Base-by-base conservation (phyloP, 2,888 invertebrate species). In the Monochamus alternatus region DNA sequence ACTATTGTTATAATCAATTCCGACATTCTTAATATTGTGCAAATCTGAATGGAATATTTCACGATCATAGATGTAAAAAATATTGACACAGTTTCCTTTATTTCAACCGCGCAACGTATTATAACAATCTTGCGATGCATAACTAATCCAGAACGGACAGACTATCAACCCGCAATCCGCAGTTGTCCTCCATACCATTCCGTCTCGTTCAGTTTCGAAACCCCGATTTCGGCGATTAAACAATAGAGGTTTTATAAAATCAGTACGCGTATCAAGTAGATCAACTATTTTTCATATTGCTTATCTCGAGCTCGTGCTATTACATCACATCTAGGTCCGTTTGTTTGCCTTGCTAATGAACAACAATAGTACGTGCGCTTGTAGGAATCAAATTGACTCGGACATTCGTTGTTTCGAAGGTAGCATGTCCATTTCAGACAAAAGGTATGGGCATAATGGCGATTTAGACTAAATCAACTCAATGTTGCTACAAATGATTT, bases 311-410 rank as follows among this genome's bases (percentile, higher is more conserved):
- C 60, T 22, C 12, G 43, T 47, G 44, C 47, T 22, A 60, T 69
- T 69, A 60, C 69, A 44, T 69, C 60, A 69, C 47, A 69, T 69
- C 60, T 68, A 52, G 58, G 47, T 60, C 51, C 43, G 12, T 22
- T 38, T 22, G 32, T 51, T 43, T 59, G 68, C 22, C 38, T 14
- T 43, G 58, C 38, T 69, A 59, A 59, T 47, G 68, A 69, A 58
- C 44, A 55, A 55, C 31, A 31, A 14, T 72, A 51, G 74, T 70
- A 75, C 70, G 77, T 75, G 73, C 75, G 66, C 65, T 66, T 71
- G 59, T 7, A 38, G 7, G 7, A 7, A 5, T 2, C 38, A 7
- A 38, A 38, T 38, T 38, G 7, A 7, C 38, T 38, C 2, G 22
- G 22, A 38, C 7, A 38, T 38, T 38, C 38, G 7, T 38, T 22